Evolutionary conservation across 1,140 invertebrate genomes (phyloP).

Genomic region (Drosophila mauritiana): DNA sequence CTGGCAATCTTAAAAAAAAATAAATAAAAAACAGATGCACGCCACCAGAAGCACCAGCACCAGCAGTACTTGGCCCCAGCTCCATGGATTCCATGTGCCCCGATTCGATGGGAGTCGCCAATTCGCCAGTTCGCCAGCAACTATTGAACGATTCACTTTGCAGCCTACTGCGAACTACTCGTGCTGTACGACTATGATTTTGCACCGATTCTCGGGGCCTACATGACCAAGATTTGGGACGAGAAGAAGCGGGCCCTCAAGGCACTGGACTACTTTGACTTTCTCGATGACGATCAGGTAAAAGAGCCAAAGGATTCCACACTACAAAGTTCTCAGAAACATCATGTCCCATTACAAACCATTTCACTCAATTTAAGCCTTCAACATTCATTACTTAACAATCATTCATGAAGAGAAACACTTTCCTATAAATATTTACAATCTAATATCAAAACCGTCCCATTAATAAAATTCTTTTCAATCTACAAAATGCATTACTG

Average conservation of each 20-base stretch:
- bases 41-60: constrained; percentile 15
- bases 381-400: no score
- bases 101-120: constrained; percentile 39
- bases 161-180: constrained; percentile 72
- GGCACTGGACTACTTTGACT: constrained; percentile 76
- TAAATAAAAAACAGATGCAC: constrained; percentile 47
- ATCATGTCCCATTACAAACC: no score
- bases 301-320: neutral
- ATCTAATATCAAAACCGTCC: neutral
- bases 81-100: constrained; percentile 22
- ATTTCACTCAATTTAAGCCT: no score
- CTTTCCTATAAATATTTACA: neutral
- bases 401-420: no score
- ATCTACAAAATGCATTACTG: neutral
- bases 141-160: constrained; percentile 54
- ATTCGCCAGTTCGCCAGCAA: constrained; percentile 16
- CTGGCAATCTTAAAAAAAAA: constrained; percentile 48
- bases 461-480: neutral
- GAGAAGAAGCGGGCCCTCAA: constrained; percentile 71
- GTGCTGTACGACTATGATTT: constrained; percentile 61
- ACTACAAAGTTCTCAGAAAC: neutral
- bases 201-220: constrained; percentile 43
- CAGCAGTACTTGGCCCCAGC: constrained; percentile 1
- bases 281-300: constrained; percentile 63
- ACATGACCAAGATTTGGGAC: constrained; percentile 65